Conservation (phyloP, 2,888 invertebrate genomes). For the Agrotis puta region DNA sequence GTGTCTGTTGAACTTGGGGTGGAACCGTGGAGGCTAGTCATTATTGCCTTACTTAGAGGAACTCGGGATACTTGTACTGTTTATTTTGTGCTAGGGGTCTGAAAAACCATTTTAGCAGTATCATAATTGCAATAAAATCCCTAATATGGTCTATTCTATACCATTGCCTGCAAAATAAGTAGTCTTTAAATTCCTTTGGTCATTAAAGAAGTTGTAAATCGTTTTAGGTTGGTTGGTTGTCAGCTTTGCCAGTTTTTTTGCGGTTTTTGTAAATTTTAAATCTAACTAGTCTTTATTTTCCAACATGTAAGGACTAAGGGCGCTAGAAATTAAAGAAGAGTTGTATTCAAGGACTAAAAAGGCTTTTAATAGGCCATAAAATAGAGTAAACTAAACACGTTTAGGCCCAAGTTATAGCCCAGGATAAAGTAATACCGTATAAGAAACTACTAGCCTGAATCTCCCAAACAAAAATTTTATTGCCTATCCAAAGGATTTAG, state of each 20-base stretch:
- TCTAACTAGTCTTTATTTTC: neutral
- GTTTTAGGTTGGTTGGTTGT: neutral
- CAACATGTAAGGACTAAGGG: neutral
- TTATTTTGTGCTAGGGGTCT: no score
- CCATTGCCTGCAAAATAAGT: no score
- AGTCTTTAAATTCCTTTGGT: neutral
- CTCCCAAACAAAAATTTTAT: conserved; percentile 6
- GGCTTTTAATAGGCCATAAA: neutral
- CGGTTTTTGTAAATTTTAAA: neutral
- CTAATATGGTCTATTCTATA: no score
- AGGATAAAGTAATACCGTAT: neutral
- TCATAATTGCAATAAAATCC: no score
- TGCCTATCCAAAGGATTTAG: conserved; percentile 1
- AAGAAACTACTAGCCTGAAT: conserved; percentile 2
- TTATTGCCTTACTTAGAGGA: conserved; percentile 13
- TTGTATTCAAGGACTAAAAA: conserved; percentile 2
- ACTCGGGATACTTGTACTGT: neutral
- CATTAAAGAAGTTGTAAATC: conserved; percentile 1
- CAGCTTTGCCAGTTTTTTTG: neutral
- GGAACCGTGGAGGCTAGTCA: conserved; percentile 9
- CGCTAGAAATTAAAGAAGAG: neutral
- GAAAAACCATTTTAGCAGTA: no score
- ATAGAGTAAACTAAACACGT: neutral
- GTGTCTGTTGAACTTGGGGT: conserved; percentile 28
- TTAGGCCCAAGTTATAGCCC: neutral